These are phyloP conservation scores for Lutjanus campechanus DNA, from an alignment of 2,797 vertebrate genomes.

Conservation along the genomic window DNA sequence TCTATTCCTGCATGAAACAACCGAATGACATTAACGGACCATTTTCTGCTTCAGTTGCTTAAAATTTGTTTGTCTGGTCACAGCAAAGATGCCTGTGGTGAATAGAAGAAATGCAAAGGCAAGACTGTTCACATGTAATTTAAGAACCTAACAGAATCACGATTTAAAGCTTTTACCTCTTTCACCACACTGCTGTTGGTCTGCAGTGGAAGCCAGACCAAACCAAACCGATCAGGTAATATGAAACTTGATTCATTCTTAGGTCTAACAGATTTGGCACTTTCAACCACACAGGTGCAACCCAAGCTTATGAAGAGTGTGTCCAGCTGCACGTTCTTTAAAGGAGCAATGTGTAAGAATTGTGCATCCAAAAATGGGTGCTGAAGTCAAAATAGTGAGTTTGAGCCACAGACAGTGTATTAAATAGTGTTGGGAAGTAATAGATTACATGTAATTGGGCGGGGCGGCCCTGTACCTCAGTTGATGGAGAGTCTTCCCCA, in stretches of 20 bases:
- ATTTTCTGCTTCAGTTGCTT: neutral
- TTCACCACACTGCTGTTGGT: neutral
- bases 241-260: conserved; percentile 11
- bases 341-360: no score
- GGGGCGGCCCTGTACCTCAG: no score
- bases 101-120: neutral
- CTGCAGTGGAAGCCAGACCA: neutral
- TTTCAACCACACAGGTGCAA: conserved; percentile 19
- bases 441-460: no score
- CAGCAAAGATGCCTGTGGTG: neutral
- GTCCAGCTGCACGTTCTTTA: neutral
- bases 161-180: neutral
- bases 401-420: no score
- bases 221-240: neutral
- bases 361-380: no score
- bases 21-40: neutral
- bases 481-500: no score
- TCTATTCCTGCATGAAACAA: neutral
- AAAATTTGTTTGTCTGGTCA: neutral
- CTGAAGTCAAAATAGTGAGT: no score
- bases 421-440: no score
- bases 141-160: neutral
- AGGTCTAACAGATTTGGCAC: conserved; percentile 4
- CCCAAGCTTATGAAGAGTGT: neutral
- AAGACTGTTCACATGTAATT: neutral